Percentiles rank a stretch among this genome's conserved stretches.
phyloP scores from a whole-genome alignment of 2,797 vertebrate species.

The Darevskia nairensis region DNA sequence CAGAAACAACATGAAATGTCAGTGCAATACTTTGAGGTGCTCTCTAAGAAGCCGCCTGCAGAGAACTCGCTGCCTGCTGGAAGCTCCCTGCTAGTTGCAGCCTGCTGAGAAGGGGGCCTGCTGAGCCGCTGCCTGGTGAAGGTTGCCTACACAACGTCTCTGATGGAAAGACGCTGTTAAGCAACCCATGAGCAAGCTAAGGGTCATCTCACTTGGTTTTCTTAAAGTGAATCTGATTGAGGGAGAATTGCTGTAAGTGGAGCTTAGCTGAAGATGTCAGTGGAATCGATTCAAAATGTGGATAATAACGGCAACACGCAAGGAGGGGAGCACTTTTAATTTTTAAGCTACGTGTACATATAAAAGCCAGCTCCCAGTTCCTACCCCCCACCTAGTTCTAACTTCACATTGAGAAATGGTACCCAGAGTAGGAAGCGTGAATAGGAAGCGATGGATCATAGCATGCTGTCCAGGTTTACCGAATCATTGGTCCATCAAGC shows the following conservation, averaged over 20 bases:
- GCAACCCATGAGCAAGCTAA: not conserved
- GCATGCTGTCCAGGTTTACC: too few species aligned
- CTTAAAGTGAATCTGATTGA: not conserved
- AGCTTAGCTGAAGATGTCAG: not conserved
- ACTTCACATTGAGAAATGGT: not conserved
- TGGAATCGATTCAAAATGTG: not conserved
- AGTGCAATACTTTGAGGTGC: slow-evolving; percentile 9
- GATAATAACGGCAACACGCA: not conserved
- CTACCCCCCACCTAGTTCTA: not conserved
- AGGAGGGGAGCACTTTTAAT: not conserved
- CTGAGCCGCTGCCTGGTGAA: slow-evolving; percentile 2
- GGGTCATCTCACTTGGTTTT: not conserved
- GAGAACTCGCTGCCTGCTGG: slow-evolving; percentile 5
- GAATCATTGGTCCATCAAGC: too few species aligned
- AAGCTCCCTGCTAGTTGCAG: not conserved
- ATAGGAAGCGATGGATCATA: not conserved
- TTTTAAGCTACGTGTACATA: not conserved
- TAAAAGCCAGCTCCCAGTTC: not conserved
- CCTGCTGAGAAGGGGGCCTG: not conserved
- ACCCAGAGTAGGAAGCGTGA: not conserved
- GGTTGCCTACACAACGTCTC: slow-evolving; percentile 10
- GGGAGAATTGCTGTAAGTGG: not conserved
- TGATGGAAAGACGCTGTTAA: not conserved
- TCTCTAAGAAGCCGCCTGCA: slow-evolving; percentile 12
- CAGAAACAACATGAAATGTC: slow-evolving; percentile 7